Conservation (phyloP, 2,113 vertebrate species). For the Apaloderma vittatum region DNA sequence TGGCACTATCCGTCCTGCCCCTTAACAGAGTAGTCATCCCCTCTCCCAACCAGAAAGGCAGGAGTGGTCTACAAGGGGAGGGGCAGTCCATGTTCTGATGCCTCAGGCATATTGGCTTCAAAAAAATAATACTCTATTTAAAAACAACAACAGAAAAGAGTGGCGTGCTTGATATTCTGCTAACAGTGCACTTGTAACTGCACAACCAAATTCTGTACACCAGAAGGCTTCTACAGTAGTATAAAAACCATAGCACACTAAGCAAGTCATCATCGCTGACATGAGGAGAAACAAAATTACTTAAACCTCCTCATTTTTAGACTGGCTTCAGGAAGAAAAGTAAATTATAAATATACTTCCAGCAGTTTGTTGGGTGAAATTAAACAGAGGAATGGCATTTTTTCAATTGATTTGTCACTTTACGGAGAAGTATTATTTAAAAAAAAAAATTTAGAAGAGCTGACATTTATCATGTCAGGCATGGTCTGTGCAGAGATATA, state of each 20-base stretch:
- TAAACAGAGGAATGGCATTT: neutral
- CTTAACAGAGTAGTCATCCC: neutral
- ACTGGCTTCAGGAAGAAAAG: neutral
- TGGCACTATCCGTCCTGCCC: neutral
- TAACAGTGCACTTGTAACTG: constrained; percentile 3
- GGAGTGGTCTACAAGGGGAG: neutral
- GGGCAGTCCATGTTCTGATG: neutral
- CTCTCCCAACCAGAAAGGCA: neutral
- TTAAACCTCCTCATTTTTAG: neutral
- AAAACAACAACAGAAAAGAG: neutral
- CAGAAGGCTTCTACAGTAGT: neutral
- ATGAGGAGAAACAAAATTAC: neutral
- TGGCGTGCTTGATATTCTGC: neutral
- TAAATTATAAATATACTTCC: neutral
- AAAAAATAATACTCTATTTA: neutral
- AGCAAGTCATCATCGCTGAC: neutral
- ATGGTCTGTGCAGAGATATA: neutral
- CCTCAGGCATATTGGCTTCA: neutral
- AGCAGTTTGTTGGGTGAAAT: neutral
- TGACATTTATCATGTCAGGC: neutral
- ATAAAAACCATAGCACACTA: neutral
- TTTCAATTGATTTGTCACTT: neutral
- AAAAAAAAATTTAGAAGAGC: neutral
- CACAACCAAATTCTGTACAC: neutral
- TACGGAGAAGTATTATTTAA: neutral